Percentiles rank a stretch among this genome's conserved stretches.
Evolutionary conservation across 2,797 vertebrate species (phyloP).

Genomic region (Muscicapa striata): DNA sequence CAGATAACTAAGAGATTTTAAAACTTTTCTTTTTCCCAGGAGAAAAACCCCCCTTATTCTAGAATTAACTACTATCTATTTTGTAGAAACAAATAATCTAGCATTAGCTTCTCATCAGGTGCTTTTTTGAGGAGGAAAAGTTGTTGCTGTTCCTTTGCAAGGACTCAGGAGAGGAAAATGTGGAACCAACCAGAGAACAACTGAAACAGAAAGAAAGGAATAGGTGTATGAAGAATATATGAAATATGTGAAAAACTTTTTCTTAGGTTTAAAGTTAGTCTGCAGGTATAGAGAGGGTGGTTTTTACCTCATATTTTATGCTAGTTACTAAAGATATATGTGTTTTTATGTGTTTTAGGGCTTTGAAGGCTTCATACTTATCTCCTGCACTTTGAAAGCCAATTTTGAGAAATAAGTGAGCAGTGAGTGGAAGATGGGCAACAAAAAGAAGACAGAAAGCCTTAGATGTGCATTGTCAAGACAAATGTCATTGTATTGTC

Average conservation of each 20-base stretch:
- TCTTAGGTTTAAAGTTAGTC: not conserved
- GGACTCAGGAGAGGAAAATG: not conserved
- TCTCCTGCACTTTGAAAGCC: not conserved
- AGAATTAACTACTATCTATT: not conserved
- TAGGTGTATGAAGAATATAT: not conserved
- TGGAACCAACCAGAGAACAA: not conserved
- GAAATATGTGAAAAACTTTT: not conserved
- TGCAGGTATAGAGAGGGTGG: accelerated
- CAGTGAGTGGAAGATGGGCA: not conserved
- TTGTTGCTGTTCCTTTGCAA: not conserved
- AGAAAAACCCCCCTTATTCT: not conserved
- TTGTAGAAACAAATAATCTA: not conserved
- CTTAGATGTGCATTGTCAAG: not conserved
- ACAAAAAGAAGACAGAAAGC: not conserved
- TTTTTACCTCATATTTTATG: not conserved
- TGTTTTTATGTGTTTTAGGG: not conserved
- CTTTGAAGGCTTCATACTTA: not conserved
- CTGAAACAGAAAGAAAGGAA: not conserved
- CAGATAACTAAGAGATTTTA: not conserved
- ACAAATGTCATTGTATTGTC: not conserved
- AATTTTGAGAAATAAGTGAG: not conserved
- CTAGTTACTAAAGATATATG: not conserved
- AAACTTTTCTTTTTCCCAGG: not conserved
- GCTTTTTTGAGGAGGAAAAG: not conserved
- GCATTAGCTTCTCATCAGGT: not conserved